phyloP scores from a whole-genome alignment of 2,888 invertebrate genomes.

The Eupithecia exiguata region DNA sequence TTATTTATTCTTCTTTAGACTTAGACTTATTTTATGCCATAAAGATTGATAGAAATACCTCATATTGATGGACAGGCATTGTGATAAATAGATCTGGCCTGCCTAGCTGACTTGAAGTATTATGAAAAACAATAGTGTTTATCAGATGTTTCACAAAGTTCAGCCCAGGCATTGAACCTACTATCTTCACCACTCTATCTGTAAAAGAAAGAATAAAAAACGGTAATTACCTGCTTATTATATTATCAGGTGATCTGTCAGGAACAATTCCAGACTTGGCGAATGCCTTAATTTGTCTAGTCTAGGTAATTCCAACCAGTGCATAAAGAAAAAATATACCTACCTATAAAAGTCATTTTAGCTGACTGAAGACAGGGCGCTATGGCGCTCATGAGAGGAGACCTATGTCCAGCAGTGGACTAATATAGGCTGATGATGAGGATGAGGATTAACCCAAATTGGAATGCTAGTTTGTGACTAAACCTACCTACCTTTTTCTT shows the following conservation, averaged over 20 bases:
- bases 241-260: background rate
- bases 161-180: slow-evolving; percentile 83
- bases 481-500: too few relatives aligned
- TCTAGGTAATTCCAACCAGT: background rate
- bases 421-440: too few relatives aligned
- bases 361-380: too few relatives aligned
- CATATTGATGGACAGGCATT: slow-evolving; percentile 84
- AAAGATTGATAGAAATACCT: slow-evolving; percentile 65
- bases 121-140: slow-evolving; percentile 84
- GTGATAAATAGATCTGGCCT: slow-evolving; percentile 85
- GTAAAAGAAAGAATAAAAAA: slow-evolving; percentile 47
- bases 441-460: too few relatives aligned
- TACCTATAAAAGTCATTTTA: too few relatives aligned
- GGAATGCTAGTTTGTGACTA: too few relatives aligned
- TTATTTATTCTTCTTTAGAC: too few relatives aligned
- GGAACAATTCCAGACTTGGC: background rate
- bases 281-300: background rate
- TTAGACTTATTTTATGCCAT: background rate
- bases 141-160: slow-evolving; percentile 86
- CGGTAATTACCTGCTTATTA: background rate
- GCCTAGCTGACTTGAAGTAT: slow-evolving; percentile 82
- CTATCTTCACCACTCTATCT: slow-evolving; percentile 83
- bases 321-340: background rate
- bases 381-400: too few relatives aligned
- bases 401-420: too few relatives aligned